Percentiles rank a stretch among this genome's conserved stretches.
Evolutionary conservation across 2,888 invertebrate species (phyloP).

Genomic region (Therioaphis trifolii): DNA sequence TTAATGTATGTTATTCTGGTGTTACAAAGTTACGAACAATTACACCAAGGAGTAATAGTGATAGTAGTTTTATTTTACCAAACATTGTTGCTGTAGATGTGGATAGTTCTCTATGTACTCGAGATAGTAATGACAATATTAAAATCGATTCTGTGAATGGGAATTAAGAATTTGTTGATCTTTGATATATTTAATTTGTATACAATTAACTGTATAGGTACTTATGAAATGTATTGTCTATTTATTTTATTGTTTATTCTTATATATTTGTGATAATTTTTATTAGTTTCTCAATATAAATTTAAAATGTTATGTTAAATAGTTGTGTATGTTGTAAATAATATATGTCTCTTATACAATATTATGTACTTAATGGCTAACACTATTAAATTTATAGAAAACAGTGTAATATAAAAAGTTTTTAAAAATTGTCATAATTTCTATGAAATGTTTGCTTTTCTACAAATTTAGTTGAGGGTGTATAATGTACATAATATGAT

Average conservation of each 20-base stretch:
- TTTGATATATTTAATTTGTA: neutral
- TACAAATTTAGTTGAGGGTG: too few relatives aligned
- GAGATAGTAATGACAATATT: constrained; percentile 36
- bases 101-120: constrained; percentile 44
- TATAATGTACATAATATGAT: too few relatives aligned
- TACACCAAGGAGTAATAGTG: constrained; percentile 72
- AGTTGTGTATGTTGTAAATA: constrained; percentile 37
- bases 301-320: constrained; percentile 36
- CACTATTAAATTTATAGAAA: too few relatives aligned
- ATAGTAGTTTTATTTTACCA: constrained; percentile 52
- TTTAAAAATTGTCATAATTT: too few relatives aligned
- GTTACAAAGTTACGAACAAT: constrained; percentile 83
- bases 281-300: constrained; percentile 35
- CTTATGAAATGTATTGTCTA: constrained; percentile 19
- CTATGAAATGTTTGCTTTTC: too few relatives aligned
- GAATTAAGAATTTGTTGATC: constrained; percentile 1
- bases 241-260: constrained; percentile 31
- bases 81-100: constrained; percentile 49
- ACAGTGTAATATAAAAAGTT: too few relatives aligned
- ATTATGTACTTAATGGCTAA: too few relatives aligned
- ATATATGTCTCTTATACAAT: too few relatives aligned
- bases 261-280: constrained; percentile 32
- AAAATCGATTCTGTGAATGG: constrained; percentile 34
- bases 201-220: neutral
- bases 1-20: constrained; percentile 83